Base-by-base conservation (phyloP, 2,888 invertebrate species). In the Dicyrtomina minuta region DNA sequence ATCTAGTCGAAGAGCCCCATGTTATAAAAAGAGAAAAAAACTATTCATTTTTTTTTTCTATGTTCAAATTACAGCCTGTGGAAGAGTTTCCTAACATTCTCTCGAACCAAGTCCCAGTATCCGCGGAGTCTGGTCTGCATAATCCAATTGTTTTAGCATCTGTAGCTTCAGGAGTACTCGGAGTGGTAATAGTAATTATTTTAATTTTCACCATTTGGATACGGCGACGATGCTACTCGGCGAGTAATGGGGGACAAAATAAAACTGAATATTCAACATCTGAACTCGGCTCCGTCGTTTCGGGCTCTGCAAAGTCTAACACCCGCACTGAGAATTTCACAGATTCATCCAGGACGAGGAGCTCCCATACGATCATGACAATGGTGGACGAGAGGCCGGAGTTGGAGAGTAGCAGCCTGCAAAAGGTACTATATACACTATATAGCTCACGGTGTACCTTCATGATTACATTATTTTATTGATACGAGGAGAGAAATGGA, bases 171-270 rank as follows among this genome's bases (percentile, higher is more conserved):
- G 68, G 68, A 43, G 33, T 68, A 3, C 10, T 68, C 6, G 68
- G 68, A 22, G 68, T 68, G n/a, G 22, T 51, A 10, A 51, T 68
- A 20, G 55, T 68, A 13, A 24, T 68, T 27, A n/a, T 68, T 13
- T 33, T 68, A 13, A 61, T 68, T 13, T 68, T 68, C 24, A 39
- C 68, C 53, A 44, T 68, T 26, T 68, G 68, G 68, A 39, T 68
- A 5, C 17, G 68, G 20, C 46, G 60, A 51, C 26, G 62, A 5
- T 59, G 67, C 51, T 68, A 55, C 46, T 6, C 27, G 17, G 27
- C 27, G 26, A 55, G 15, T 33, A 39, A 58, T 33, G 59, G 27
- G 13, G 3, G 8, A 8, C 13, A 1, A 58, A 15, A n/a, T 26
- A n/a, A 65, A 41, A 26, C 2, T 13, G 46, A 49, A 44, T 12